Base-by-base conservation (phyloP, 2,113 vertebrate genomes). In the Cichladusa arquata region DNA sequence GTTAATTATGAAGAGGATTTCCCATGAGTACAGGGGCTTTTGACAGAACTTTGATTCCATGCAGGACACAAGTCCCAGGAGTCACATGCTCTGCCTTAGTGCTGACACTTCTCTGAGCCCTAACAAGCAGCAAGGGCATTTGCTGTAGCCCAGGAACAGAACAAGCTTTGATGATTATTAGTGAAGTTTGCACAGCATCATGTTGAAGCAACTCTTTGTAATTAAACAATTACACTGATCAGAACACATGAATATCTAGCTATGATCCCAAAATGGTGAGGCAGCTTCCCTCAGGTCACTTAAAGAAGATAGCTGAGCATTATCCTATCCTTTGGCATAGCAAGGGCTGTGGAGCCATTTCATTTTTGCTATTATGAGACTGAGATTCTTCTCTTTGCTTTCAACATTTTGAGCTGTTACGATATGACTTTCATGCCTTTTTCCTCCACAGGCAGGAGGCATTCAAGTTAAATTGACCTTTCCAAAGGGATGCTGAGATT, bases 1-100 rank as follows among this genome's bases (percentile, higher is more conserved):
- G 72, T 66, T 92, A 95, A 86, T 97, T 92, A 81, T 71, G 72
- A 74, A 88, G 53, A 94, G 38, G 36, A 86, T 92, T 96, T 96
- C 82, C 86, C 83, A 74, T 70, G 85, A 73, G 36, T 73, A 51
- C n/a, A 47, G 31, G 17, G 36, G 28, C 71, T 92, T 96, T 88
- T 94, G 88, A 86, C 44, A 93, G 51, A 70, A 78, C 79, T 92
- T 94, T 92, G 91, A 93, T 95, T 76, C 66, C 65, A 58, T 42
- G 66, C 60, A 92, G 62, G 67, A 81, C 67, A 64, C 54, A 66
- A 88, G 65, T 34, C 67, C 91, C 64, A 58, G 48, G 48, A 95
- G 40, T 83, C 81, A 72, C 56, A 73, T 67, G 82, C 48, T 88
- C 60, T 90, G 84, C 57, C 42, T 92, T 62, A 62, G 81, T 26